These are phyloP conservation scores for Xestoiulus laeticollis DNA, from an alignment of 2,888 invertebrate genomes.

Conservation along the genomic window DNA sequence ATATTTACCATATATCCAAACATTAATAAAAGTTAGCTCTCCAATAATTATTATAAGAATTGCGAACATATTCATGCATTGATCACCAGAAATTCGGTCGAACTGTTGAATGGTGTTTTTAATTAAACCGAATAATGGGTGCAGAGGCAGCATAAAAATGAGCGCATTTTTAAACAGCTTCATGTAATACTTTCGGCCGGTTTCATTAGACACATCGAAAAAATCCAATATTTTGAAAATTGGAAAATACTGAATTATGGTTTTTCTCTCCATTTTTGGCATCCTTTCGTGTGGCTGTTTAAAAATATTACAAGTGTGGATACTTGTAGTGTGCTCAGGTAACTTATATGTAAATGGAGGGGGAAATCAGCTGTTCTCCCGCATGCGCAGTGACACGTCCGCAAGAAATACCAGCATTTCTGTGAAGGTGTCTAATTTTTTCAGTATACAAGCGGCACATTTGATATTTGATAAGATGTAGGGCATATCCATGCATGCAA, in stretches of 20 bases:
- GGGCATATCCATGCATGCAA: no score
- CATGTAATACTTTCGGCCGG: not conserved
- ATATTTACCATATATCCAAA: not conserved
- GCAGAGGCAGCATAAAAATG: not conserved
- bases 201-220: not conserved
- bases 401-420: no score
- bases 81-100: not conserved
- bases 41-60: not conserved
- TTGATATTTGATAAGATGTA: no score
- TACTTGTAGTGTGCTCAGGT: no score
- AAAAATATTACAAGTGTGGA: no score
- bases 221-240: not conserved
- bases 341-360: no score
- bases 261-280: not conserved
- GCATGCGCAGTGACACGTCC: no score
- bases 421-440: no score
- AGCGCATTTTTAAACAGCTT: not conserved
- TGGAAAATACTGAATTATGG: not conserved
- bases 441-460: no score
- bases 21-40: not conserved
- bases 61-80: not conserved
- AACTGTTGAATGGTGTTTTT: not conserved
- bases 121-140: not conserved
- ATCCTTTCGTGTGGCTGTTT: no score
- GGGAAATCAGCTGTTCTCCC: no score